phyloP scores from a whole-genome alignment of 2,113 vertebrate genomes.

The Phalacrocorax aristotelis region DNA sequence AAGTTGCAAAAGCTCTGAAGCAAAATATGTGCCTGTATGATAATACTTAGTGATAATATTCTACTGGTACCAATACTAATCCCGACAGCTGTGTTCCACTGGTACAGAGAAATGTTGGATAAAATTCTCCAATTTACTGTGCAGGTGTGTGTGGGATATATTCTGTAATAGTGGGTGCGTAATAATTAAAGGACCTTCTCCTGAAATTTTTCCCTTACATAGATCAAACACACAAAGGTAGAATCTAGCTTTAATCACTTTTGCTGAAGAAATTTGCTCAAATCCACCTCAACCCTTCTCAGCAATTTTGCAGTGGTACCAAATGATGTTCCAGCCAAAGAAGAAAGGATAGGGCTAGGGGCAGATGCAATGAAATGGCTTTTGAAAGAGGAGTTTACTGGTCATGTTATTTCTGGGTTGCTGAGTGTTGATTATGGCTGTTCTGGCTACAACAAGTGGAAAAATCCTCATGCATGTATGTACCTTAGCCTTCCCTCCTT shows the following conservation, averaged over 20 bases:
- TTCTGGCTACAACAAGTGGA: not conserved
- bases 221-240: not conserved
- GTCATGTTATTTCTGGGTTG: not conserved
- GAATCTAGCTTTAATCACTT: not conserved
- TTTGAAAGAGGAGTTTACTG: not conserved
- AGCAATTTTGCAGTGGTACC: not conserved
- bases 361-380: not conserved
- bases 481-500: too few species aligned
- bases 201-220: not conserved
- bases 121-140: not conserved
- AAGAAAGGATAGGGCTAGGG: not conserved
- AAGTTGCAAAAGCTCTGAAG: not conserved
- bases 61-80: not conserved
- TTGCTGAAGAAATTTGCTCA: not conserved
- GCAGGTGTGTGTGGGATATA: rapidly evolving
- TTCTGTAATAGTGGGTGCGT: not conserved
- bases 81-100: not conserved
- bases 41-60: not conserved
- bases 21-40: not conserved
- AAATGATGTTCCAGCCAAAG: not conserved
- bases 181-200: not conserved
- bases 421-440: not conserved
- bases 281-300: not conserved
- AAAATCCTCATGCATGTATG: not conserved
- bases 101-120: not conserved